Evolutionary conservation across 2,888 invertebrate species (phyloP).

Genomic region (Andrena chrysosceles): DNA sequence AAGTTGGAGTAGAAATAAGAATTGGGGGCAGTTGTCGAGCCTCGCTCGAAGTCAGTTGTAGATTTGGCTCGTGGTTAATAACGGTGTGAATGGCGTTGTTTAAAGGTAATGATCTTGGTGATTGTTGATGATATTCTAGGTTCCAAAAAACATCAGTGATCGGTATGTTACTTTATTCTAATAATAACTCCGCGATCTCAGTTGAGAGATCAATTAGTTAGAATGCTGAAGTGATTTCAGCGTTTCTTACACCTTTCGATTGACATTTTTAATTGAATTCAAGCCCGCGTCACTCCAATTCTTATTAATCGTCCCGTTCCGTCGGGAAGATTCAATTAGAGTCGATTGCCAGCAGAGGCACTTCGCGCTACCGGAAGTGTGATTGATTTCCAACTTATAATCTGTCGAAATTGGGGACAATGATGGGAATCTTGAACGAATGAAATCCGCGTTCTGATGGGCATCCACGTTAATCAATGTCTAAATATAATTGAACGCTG

Average conservation of each 20-base stretch:
- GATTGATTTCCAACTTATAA: constrained; percentile 52
- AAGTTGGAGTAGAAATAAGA: no score
- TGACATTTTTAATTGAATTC: constrained; percentile 58
- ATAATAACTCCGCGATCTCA: neutral
- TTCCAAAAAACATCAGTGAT: neutral
- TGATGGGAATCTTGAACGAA: neutral
- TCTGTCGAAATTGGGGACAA: constrained; percentile 42
- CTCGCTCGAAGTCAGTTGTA: no score
- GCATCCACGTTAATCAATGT: constrained; percentile 14
- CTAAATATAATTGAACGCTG: constrained; percentile 23
- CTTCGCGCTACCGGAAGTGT: constrained; percentile 39
- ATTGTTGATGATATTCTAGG: neutral
- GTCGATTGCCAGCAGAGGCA: constrained; percentile 46
- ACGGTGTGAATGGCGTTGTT: no score
- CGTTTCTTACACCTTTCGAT: constrained; percentile 22
- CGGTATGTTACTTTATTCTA: neutral
- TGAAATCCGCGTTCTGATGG: constrained; percentile 15
- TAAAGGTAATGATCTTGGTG: no score
- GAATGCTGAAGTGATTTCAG: neutral
- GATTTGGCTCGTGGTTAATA: no score
- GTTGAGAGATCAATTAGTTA: neutral
- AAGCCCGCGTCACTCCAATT: constrained; percentile 56
- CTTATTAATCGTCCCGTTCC: constrained; percentile 64
- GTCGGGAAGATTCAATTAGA: constrained; percentile 63
- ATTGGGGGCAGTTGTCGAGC: no score